phyloP scores from a whole-genome alignment of 1,140 invertebrate genomes.

The Tetranychus cinnabarinus region DNA sequence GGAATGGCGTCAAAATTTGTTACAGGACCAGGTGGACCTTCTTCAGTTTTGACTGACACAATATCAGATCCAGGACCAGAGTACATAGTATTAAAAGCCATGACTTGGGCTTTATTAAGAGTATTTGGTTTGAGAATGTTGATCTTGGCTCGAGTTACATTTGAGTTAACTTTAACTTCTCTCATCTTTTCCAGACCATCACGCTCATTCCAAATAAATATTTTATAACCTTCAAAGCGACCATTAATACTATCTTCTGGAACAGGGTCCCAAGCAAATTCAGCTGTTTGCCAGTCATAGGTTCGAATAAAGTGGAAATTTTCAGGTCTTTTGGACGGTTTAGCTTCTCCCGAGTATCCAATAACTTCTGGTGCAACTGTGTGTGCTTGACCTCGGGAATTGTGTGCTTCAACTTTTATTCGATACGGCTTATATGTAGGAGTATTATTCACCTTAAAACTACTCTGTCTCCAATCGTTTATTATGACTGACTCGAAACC shows the following conservation, averaged over 20 bases:
- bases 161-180: conserved; percentile 51
- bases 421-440: conserved; percentile 74
- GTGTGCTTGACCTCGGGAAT: conserved; percentile 64
- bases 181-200: conserved; percentile 44
- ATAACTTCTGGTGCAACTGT: conserved; percentile 50
- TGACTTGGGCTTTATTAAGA: conserved; percentile 64
- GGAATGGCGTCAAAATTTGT: conserved; percentile 54
- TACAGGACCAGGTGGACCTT: conserved; percentile 54
- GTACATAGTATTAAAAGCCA: conserved; percentile 67
- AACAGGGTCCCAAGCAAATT: conserved; percentile 61
- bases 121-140: conserved; percentile 66
- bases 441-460: conserved; percentile 44
- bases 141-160: conserved; percentile 43
- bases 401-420: conserved; percentile 77
- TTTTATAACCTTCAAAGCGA: conserved; percentile 86
- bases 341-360: conserved; percentile 86
- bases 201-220: conserved; percentile 60
- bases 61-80: conserved; percentile 57
- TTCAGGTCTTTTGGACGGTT: conserved; percentile 46
- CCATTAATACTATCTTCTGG: conserved; percentile 42
- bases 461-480: conserved; percentile 44
- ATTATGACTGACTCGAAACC: conserved; percentile 24
- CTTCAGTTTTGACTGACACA: conserved; percentile 12
- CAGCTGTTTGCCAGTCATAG: conserved; percentile 42
- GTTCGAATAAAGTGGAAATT: conserved; percentile 58